Percentiles rank a stretch among this genome's conserved stretches.
Evolutionary conservation across 2,113 vertebrate genomes (phyloP).

Genomic region (Anoura caudifer): DNA sequence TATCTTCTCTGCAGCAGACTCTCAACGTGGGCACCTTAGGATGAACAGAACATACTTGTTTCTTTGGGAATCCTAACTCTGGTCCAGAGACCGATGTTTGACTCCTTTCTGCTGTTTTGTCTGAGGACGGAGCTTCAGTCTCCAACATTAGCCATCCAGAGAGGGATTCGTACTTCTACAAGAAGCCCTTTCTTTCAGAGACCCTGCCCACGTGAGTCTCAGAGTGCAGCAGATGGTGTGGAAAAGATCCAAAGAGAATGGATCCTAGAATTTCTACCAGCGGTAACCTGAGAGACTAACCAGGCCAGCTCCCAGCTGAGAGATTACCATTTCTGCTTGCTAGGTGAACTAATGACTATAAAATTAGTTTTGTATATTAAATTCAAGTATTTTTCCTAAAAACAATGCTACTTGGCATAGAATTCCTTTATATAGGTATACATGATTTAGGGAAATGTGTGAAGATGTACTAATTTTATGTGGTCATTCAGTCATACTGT

Average conservation of each 20-base stretch:
- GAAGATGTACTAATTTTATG: neutral
- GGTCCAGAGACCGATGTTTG: neutral
- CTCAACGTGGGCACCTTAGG: too few species aligned
- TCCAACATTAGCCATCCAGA: neutral
- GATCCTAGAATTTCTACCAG: neutral
- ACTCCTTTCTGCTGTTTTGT: neutral
- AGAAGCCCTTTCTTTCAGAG: neutral
- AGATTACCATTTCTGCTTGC: neutral
- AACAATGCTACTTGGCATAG: neutral
- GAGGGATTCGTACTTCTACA: neutral
- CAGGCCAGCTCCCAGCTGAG: neutral
- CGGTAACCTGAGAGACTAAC: neutral
- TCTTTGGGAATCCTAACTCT: neutral
- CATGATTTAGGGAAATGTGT: neutral
- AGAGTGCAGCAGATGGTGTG: neutral
- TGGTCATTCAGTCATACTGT: neutral
- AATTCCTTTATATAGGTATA: neutral
- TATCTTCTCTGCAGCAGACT: neutral
- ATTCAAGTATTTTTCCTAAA: neutral
- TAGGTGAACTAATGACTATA: neutral
- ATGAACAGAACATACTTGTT: accelerated
- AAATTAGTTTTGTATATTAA: too few species aligned
- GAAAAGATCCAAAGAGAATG: neutral
- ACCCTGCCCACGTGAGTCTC: neutral
- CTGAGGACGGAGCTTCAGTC: neutral